Conservation (phyloP, 2,888 invertebrate species). For the Chymomyza caudatula region DNA sequence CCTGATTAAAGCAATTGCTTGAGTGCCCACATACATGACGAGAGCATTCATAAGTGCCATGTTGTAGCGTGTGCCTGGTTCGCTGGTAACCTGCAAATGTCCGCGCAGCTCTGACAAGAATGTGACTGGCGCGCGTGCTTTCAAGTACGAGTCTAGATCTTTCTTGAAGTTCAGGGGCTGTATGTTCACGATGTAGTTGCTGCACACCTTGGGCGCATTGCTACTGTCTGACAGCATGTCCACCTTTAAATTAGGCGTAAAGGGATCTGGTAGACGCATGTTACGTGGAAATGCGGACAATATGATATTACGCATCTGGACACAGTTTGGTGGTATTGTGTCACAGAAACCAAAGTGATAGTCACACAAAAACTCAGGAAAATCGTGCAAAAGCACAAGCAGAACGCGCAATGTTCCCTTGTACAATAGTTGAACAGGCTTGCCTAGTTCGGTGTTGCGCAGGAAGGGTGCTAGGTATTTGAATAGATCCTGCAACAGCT, state of each 20-base stretch:
- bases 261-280: constrained; percentile 99
- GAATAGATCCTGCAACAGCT: constrained; percentile 95
- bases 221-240: constrained; percentile 94
- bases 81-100: constrained; percentile 91
- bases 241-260: constrained; percentile 96
- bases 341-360: constrained; percentile 99
- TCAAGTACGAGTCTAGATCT: constrained; percentile 97
- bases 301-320: constrained; percentile 98
- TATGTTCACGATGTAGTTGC: constrained; percentile 91
- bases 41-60: constrained; percentile 97
- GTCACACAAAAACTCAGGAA: constrained; percentile 99
- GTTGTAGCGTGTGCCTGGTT: constrained; percentile 95
- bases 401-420: constrained; percentile 97
- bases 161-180: constrained; percentile 94
- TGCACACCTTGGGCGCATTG: constrained; percentile 91
- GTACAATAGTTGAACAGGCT: constrained; percentile 95
- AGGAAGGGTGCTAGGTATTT: constrained; percentile 98
- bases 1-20: constrained; percentile 93
- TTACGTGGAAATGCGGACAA: constrained; percentile 98
- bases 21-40: constrained; percentile 97
- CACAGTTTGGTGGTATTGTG: constrained; percentile 99
- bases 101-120: constrained; percentile 95
- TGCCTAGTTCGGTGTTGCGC: constrained; percentile 96
- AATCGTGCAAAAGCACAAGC: constrained; percentile 97
- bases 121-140: constrained; percentile 95